Conservation (phyloP, 2,113 vertebrate genomes). For the Gavia stellata region DNA sequence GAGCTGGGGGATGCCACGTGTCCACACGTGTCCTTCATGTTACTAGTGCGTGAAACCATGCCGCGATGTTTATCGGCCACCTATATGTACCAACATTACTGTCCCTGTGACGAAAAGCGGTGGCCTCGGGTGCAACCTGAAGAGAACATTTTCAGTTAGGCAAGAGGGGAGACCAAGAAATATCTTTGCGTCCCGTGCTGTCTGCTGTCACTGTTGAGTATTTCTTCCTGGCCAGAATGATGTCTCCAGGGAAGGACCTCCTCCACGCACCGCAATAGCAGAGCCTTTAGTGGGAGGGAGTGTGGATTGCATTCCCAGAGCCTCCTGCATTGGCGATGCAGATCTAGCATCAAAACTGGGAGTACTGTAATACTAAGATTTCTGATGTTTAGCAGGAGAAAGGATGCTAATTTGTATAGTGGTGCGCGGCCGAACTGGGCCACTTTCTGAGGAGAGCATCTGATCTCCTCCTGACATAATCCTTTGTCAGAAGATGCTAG, state of each 20-base stretch:
- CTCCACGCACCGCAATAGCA: too few species aligned
- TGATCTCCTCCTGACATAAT: neutral
- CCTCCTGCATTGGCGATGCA: neutral
- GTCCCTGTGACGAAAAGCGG: neutral
- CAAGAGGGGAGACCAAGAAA: neutral
- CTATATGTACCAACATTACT: neutral
- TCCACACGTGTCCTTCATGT: rapidly evolving
- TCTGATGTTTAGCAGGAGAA: neutral
- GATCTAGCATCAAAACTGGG: neutral
- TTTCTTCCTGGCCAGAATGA: neutral
- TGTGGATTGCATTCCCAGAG: neutral
- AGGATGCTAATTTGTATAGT: neutral
- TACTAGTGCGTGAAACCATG: neutral
- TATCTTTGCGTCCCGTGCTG: rapidly evolving
- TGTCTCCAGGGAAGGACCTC: neutral
- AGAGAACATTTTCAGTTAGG: neutral
- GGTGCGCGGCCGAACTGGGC: neutral
- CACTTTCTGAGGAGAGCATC: neutral
- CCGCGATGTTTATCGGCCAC: rapidly evolving
- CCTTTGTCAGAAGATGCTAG: neutral
- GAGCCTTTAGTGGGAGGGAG: neutral
- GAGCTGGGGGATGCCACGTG: neutral
- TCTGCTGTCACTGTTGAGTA: neutral
- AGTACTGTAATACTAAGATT: neutral
- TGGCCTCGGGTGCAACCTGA: neutral